Conservation (phyloP, 2,797 vertebrate genomes). For the Sphenopsis melanotis region DNA sequence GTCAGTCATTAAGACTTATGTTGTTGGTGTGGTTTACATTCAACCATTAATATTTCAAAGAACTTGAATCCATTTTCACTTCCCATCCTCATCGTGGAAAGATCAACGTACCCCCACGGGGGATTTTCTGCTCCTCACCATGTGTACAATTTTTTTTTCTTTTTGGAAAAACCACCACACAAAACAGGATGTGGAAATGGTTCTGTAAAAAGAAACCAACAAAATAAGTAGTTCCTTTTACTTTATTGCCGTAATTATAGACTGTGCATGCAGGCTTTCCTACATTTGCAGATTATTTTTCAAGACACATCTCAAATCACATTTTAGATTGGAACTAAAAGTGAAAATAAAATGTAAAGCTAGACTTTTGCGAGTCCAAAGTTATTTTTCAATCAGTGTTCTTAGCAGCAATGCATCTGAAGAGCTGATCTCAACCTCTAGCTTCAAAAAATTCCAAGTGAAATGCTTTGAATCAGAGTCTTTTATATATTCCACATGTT, state of each 20-base stretch:
- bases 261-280: not conserved
- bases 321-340: slow-evolving; percentile 9
- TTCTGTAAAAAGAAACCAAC: slow-evolving; percentile 29
- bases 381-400: not conserved
- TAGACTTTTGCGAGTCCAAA: not conserved
- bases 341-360: not conserved
- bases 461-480: not conserved
- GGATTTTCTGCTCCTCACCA: slow-evolving; percentile 13
- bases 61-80: slow-evolving; percentile 27
- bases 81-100: slow-evolving; percentile 4
- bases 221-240: slow-evolving; percentile 47
- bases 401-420: not conserved
- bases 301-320: not conserved
- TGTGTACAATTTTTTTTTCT: not conserved
- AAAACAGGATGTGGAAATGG: slow-evolving; percentile 41
- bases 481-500: not conserved
- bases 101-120: not conserved
- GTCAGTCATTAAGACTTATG: not conserved
- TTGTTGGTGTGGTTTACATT: not conserved
- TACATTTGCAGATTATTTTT: slow-evolving; percentile 12
- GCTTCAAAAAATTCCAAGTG: not conserved
- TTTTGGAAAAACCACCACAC: slow-evolving; percentile 21
- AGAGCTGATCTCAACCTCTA: not conserved
- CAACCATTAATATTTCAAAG: slow-evolving; percentile 12
- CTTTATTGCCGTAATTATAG: slow-evolving; percentile 33